Conservation (phyloP, 1,140 invertebrate genomes). For the Dysdera silvatica region DNA sequence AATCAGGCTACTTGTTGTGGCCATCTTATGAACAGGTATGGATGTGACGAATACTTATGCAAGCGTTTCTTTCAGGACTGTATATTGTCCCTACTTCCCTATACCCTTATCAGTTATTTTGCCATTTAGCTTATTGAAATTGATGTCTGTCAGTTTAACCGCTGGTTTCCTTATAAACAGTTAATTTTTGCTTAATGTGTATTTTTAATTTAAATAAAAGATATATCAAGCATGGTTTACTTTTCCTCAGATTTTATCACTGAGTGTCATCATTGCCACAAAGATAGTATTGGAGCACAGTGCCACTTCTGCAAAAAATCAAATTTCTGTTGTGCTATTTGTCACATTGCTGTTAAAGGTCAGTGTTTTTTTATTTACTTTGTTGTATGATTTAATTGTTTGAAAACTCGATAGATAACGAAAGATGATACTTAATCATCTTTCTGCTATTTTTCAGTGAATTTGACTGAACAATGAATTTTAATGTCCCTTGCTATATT, state of each 20-base stretch:
- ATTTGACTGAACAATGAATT: background rate
- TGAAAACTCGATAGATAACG: background rate
- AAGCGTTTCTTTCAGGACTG: too few relatives aligned
- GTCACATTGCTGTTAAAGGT: constrained; percentile 75
- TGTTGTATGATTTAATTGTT: background rate
- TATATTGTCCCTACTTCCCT: too few relatives aligned
- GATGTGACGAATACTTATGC: too few relatives aligned
- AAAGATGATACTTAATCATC: background rate
- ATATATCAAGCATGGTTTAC: background rate
- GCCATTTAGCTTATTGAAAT: too few relatives aligned
- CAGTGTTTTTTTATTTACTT: background rate
- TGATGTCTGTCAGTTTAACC: too few relatives aligned
- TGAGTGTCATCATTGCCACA: constrained; percentile 61
- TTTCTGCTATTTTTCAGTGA: background rate
- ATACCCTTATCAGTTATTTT: too few relatives aligned
- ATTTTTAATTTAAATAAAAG: background rate
- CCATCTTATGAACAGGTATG: too few relatives aligned
- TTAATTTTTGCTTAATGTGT: background rate
- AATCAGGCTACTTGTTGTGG: too few relatives aligned
- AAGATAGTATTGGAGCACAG: constrained; percentile 45
- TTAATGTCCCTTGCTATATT: background rate
- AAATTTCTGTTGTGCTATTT: constrained; percentile 69
- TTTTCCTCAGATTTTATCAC: constrained; percentile 56
- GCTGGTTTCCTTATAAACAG: constrained; percentile 1
- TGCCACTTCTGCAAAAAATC: constrained; percentile 63